Percentiles rank a stretch among this genome's conserved stretches.
Evolutionary conservation across 2,888 invertebrate species (phyloP).

Genomic region (Chaitophorus viminalis): DNA sequence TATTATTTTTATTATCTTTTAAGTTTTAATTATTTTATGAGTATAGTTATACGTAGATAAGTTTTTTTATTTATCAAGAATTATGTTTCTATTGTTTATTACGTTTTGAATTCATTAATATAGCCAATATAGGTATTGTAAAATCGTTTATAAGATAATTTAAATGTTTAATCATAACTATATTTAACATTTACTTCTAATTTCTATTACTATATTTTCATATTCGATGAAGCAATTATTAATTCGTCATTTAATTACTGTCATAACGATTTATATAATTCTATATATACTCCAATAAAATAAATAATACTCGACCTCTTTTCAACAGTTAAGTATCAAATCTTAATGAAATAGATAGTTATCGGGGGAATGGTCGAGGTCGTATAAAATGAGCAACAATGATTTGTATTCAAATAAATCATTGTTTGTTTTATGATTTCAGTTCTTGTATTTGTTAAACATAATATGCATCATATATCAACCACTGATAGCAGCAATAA

Average conservation of each 20-base stretch:
- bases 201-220: background rate
- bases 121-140: background rate
- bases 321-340: background rate
- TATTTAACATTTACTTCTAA: background rate
- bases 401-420: background rate
- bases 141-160: background rate
- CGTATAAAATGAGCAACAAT: background rate
- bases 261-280: background rate
- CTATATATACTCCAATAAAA: background rate
- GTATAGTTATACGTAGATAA: background rate
- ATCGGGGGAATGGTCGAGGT: background rate
- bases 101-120: background rate
- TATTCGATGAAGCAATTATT: no score
- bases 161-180: background rate
- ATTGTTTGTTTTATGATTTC: background rate
- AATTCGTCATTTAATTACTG: background rate
- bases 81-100: background rate
- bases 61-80: background rate
- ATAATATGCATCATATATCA: background rate
- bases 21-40: background rate
- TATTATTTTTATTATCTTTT: background rate
- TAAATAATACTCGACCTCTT: background rate
- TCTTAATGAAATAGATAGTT: background rate
- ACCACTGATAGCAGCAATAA: background rate
- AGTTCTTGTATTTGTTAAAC: background rate